Evolutionary conservation across 1,140 invertebrate species (phyloP), one percentile per base, ranked within the genome.

Genomic region (Hypothenemus hampei): DNA sequence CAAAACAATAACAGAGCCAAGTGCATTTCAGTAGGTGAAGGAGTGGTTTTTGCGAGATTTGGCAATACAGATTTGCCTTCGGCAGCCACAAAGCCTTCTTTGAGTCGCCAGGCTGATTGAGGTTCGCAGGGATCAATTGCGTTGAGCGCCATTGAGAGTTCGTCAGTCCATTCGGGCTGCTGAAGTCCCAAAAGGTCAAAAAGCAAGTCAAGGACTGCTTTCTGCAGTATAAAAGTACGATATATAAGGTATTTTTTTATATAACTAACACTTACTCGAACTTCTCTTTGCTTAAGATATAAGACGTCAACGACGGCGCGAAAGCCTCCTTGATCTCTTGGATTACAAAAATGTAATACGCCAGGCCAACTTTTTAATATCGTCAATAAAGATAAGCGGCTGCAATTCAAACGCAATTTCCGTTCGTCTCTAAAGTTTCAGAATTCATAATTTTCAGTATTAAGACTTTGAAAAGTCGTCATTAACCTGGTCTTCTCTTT

Each of bases 11-110:
- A 71, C 13, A 97, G 72, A n/a, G 92, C 84, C 60, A 90, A 75
- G 75, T 97, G 93, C 69, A 94, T 88, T 69, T 95, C 89, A 36
- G 86, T 84, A 52, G 97, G 81, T 72, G 96, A 96, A 1, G 92
- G 86, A 55, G 92, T 91, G 45, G 82, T 82, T 23, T 84, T 83
- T 21, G 85, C 81, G 15, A 93, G 72, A 64, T 89, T 87, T 21
- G 91, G 90, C 67, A 96, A 72, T 55, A 95, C 82, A 15, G 78
- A 80, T 49, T 80, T 81, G 10, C 89, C 93, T 75, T 97, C 94
- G 24, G 86, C 84, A 4, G 88, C 89, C 0, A 97, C 85, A 72
- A 97, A 98, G 10, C 92, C 93, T 70, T 96, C 91, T 56, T 83
- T 85, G 1, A 98, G 73, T 58, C 87, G 81, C 91, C 93, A 97